Base-by-base conservation (phyloP, 2,888 invertebrate genomes). In the Apodemia zela region DNA sequence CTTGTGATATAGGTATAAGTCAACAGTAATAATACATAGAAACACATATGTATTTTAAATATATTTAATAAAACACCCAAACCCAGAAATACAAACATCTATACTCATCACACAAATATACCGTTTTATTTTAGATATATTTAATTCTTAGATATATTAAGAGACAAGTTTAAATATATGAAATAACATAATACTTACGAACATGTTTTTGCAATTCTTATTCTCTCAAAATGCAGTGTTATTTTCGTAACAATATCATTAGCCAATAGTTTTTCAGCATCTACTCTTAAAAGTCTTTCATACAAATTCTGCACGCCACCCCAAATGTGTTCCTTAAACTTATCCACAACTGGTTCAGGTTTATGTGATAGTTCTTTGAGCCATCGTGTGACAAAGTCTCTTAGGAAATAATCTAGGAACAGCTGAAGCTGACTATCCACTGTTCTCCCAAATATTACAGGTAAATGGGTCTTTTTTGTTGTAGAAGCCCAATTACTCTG, bases 341-440 rank as follows among this genome's bases (percentile, higher is more conserved):
- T 93, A 72, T 93, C 94, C 67, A 93, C 92, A 62, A 94, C 92
- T 60, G 94, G 89, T 68, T 94, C 94, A 0, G 95, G 94, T 74
- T 94, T 94, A 65, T 94, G 93, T 7, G 94, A 93, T n/a, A 95
- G 85, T 68, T 95, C 94, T 54, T 93, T 94, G 59, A 97, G 87
- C 96, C 97, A 97, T 62, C 93, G 92, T 33, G 94, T 89, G 66
- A 98, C 93, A 87, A 96, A 97, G 82, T 98, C 97, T 73, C 96
- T 91, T 54, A 97, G 90, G 47, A 95, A 89, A 80, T 96, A 94
- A 80, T 97, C 97, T 71, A 97, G 93, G 51, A 98, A 91, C 79
- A 97, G 95, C 75, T 97, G 96, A 33, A 98, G 83, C 69, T 97
- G 94, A 73, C 95, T 94, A 77, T 98, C 98, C 47, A 98, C 96